These are phyloP conservation scores for Hemiscyllium ocellatum DNA, from an alignment of 2,113 vertebrate genomes.

Conservation along the genomic window DNA sequence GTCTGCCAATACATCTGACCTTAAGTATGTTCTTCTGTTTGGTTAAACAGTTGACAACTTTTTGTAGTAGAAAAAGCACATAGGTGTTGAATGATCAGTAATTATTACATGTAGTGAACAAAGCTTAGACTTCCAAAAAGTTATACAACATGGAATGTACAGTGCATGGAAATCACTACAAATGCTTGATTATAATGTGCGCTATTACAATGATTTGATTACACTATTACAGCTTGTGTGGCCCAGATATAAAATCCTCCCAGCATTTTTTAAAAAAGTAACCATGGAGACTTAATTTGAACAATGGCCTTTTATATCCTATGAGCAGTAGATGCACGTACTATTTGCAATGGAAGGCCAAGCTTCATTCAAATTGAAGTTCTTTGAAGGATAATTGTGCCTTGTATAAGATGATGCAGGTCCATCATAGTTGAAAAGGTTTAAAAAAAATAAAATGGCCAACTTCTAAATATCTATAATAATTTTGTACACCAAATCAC, in stretches of 20 bases:
- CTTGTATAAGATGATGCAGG: background rate
- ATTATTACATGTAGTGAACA: background rate
- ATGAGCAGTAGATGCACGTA: constrained; percentile 27
- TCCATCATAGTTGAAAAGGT: background rate
- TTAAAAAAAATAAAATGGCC: background rate
- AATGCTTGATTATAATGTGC: background rate
- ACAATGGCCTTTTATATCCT: constrained; percentile 31
- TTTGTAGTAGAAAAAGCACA: background rate
- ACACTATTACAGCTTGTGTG: background rate
- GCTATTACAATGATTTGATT: background rate
- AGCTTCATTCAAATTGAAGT: constrained; percentile 7
- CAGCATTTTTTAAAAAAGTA: constrained; percentile 29
- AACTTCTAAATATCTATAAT: background rate
- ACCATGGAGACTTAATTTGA: constrained; percentile 29
- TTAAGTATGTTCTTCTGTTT: background rate
- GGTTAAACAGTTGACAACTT: background rate
- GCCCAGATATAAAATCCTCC: constrained; percentile 13
- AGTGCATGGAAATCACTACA: background rate
- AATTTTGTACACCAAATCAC: background rate
- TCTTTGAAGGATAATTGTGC: background rate
- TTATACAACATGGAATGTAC: background rate
- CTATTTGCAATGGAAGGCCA: background rate
- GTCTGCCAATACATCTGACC: background rate
- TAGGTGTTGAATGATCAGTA: background rate
- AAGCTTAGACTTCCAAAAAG: background rate